phyloP scores from a whole-genome alignment of 2,797 vertebrate genomes.

The Valencia hispanica region DNA sequence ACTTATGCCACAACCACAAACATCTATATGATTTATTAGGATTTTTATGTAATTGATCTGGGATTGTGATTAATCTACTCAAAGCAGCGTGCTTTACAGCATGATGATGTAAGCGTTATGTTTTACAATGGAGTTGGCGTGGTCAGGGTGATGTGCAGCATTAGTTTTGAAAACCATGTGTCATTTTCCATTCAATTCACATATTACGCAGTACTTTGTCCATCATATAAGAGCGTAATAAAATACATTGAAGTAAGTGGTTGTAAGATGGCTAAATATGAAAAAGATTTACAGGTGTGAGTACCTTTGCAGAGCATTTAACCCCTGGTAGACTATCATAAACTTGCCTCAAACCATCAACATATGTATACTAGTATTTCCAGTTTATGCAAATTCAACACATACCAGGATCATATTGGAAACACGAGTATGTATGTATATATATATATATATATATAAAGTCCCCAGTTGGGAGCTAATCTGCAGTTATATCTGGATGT shows the following conservation, averaged over 20 bases:
- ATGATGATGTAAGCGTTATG: neutral
- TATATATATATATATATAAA: too few relatives aligned
- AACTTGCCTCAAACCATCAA: neutral
- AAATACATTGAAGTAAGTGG: too few relatives aligned
- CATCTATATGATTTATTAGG: neutral
- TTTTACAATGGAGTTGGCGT: neutral
- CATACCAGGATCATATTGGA: neutral
- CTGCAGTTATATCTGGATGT: neutral
- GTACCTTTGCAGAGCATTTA: neutral
- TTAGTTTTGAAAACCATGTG: neutral
- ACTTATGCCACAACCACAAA: neutral
- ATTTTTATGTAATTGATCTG: neutral
- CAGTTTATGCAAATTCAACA: neutral
- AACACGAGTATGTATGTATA: neutral
- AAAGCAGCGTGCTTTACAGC: neutral
- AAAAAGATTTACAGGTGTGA: neutral
- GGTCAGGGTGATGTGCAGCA: neutral
- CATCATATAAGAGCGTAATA: too few relatives aligned
- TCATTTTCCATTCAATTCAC: neutral
- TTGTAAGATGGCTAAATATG: too few relatives aligned
- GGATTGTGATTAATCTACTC: too few relatives aligned
- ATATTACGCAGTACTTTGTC: neutral
- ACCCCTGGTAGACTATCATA: neutral
- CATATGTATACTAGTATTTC: neutral
- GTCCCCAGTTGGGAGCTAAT: too few relatives aligned